A percentile compares a stretch with the other conserved stretches of the same genome.
These are phyloP conservation scores for Chaetodon trifasciatus DNA, from an alignment of 2,797 vertebrate genomes.

Conservation along the genomic window DNA sequence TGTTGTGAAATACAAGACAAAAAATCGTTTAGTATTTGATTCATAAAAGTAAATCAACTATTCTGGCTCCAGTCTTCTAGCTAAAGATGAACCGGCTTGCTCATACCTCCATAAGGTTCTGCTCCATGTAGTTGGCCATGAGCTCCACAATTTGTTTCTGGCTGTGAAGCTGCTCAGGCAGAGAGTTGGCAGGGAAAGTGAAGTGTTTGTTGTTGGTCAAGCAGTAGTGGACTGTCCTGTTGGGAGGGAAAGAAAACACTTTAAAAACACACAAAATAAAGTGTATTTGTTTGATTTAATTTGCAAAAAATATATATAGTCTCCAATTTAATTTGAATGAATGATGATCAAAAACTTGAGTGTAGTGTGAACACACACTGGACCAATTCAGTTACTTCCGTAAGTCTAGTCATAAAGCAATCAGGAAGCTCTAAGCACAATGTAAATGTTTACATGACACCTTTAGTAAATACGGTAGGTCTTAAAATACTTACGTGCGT, in stretches of 20 bases:
- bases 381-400: background rate
- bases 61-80: background rate
- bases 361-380: background rate
- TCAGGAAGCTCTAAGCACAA: background rate
- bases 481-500: conserved; percentile 86
- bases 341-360: background rate
- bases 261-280: background rate
- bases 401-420: background rate
- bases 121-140: conserved; percentile 97
- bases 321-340: background rate
- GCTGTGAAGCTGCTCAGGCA: conserved; percentile 92
- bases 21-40: background rate
- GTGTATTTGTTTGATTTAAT: background rate
- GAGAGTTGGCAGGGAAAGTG: conserved; percentile 87
- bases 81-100: fast-evolving
- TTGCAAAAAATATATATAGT: background rate
- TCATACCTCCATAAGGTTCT: conserved; percentile 96
- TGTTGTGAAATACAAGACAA: too few relatives aligned
- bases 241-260: conserved; percentile 6
- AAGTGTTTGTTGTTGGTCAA: conserved; percentile 95
- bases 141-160: conserved; percentile 94
- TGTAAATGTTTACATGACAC: conserved; percentile 2
- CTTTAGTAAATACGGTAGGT: background rate
- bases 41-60: background rate
- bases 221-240: conserved; percentile 94